Conservation (phyloP, 2,888 invertebrate species). For the Incurvaria masculella region DNA sequence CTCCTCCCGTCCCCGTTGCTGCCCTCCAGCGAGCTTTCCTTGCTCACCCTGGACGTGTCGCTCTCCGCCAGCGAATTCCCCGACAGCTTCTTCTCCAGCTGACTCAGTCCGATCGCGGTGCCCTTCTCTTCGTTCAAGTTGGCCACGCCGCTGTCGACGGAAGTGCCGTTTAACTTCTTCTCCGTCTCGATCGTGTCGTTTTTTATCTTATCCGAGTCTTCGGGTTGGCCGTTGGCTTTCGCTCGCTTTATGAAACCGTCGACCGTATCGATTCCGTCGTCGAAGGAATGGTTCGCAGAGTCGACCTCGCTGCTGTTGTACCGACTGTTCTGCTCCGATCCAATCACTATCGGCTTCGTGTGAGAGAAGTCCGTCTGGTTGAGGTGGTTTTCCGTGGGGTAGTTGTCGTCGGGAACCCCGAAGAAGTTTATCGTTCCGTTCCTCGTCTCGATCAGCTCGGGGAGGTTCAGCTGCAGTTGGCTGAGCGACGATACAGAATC, state of each 20-base stretch:
- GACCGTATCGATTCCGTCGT: conserved; percentile 42
- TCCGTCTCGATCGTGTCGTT: conserved; percentile 21
- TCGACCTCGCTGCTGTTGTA: conserved; percentile 34
- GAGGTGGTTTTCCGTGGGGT: conserved; percentile 44
- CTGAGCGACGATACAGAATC: conserved; percentile 44
- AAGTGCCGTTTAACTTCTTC: conserved; percentile 40
- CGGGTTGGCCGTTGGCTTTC: conserved; percentile 15
- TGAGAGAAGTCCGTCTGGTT: conserved; percentile 49
- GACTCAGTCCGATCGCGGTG: conserved; percentile 15
- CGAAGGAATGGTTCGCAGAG: conserved; percentile 46
- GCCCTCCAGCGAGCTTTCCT: no score
- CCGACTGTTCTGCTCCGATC: conserved; percentile 34
- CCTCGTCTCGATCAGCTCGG: conserved; percentile 38
- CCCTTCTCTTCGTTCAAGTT: conserved; percentile 27
- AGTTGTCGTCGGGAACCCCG: conserved; percentile 41
- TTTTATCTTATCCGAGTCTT: conserved; percentile 24
- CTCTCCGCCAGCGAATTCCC: conserved; percentile 39
- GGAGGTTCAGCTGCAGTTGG: conserved; percentile 41
- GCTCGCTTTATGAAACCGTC: conserved; percentile 30
- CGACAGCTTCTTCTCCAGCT: conserved; percentile 32
- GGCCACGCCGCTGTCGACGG: conserved; percentile 46
- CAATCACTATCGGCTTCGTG: conserved; percentile 45
- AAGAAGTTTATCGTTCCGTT: conserved; percentile 30
- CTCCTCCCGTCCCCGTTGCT: not conserved
- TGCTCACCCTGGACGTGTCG: conserved; percentile 28